Percentiles rank a stretch among this genome's conserved stretches.
Evolutionary conservation across 2,113 vertebrate genomes (phyloP).

Genomic region (Phoxinus phoxinus): DNA sequence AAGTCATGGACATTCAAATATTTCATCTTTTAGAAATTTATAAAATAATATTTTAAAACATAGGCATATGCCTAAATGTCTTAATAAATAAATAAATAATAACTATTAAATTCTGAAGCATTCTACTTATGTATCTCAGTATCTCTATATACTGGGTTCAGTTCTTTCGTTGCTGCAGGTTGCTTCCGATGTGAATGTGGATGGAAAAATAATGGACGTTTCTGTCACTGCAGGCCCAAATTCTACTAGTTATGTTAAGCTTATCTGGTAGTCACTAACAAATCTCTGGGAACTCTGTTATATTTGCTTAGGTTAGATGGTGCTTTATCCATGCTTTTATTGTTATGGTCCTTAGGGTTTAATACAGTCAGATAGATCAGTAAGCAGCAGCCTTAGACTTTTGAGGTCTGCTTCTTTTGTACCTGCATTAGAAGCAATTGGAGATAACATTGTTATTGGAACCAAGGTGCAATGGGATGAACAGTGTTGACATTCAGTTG

Average conservation of each 20-base stretch:
- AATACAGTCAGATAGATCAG: neutral
- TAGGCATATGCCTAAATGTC: too few relatives aligned
- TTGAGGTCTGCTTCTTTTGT: neutral
- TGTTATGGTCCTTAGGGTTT: neutral
- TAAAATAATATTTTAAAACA: neutral
- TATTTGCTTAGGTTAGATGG: neutral
- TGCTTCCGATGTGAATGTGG: neutral
- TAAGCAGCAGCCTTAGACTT: neutral
- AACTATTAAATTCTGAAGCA: too few relatives aligned
- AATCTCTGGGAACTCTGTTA: neutral
- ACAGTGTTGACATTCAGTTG: conserved; percentile 27
- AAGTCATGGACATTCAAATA: neutral
- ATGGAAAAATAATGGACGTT: neutral
- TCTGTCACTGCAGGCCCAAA: neutral
- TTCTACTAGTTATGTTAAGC: neutral
- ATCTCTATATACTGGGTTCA: neutral
- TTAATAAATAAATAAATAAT: too few relatives aligned
- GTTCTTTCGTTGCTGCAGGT: neutral
- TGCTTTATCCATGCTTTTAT: neutral
- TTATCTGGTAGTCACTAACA: neutral
- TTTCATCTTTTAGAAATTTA: neutral
- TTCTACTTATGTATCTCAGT: too few relatives aligned
- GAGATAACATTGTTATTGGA: conserved; percentile 4
- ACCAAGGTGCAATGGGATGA: neutral
- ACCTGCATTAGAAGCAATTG: neutral